Conservation (phyloP, 2,797 vertebrate species). For the Linurgus olivaceus region DNA sequence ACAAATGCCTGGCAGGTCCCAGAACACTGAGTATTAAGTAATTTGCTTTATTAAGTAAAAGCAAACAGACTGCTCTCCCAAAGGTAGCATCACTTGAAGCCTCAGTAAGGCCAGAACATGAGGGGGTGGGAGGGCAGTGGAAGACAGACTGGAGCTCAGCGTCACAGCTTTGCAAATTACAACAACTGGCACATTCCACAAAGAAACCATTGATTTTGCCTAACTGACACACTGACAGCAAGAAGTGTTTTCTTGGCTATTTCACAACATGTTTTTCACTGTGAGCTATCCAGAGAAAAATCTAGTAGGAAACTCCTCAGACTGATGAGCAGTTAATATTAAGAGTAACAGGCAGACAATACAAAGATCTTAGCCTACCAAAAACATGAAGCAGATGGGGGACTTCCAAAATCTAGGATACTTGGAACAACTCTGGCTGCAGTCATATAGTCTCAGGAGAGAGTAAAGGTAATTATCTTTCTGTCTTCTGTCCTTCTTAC, state of each 20-base stretch:
- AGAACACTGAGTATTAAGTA: not conserved
- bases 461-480: not conserved
- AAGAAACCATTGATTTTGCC: constrained; percentile 52
- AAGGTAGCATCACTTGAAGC: constrained; percentile 42
- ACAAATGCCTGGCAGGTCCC: constrained; percentile 20
- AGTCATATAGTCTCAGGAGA: not conserved
- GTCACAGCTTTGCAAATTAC: constrained; percentile 26
- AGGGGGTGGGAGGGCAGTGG: constrained; percentile 10
- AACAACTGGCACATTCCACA: constrained; percentile 55
- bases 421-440: not conserved
- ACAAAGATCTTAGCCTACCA: not conserved
- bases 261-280: constrained; percentile 59
- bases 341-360: not conserved
- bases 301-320: not conserved
- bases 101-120: constrained; percentile 22
- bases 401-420: not conserved
- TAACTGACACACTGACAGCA: not conserved
- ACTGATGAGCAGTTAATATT: not conserved
- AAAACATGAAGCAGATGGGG: not conserved
- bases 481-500: not conserved
- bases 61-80: constrained; percentile 22
- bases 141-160: not conserved
- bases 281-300: constrained; percentile 16
- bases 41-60: constrained; percentile 35
- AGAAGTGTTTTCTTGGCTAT: constrained; percentile 21